A percentile compares a stretch with the other conserved stretches of the same genome.
phyloP scores from a whole-genome alignment of 2,797 vertebrate genomes.

The Bradypodion pumilum region DNA sequence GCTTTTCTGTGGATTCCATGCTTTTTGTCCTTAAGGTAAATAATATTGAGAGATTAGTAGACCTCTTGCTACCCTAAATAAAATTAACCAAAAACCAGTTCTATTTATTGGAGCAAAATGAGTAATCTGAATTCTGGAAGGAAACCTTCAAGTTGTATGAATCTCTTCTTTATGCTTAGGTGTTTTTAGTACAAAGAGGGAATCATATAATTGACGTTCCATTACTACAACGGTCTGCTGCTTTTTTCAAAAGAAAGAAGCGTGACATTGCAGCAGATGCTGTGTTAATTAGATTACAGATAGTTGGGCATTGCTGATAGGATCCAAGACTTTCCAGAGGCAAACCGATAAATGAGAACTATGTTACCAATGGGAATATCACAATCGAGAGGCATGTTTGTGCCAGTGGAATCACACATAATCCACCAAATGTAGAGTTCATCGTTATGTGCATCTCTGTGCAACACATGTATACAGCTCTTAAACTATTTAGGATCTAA shows the following conservation, averaged over 20 bases:
- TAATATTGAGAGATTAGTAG: background rate
- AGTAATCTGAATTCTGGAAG: constrained; percentile 6
- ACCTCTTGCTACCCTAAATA: background rate
- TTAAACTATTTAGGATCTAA: background rate
- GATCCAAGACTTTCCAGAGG: constrained; percentile 19
- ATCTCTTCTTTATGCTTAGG: constrained; percentile 4
- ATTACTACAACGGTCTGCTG: constrained; percentile 19
- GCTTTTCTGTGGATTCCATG: background rate
- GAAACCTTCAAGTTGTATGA: background rate
- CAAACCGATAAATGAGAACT: constrained; percentile 27
- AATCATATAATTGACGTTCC: constrained; percentile 5
- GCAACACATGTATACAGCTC: background rate
- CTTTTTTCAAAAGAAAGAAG: constrained; percentile 31
- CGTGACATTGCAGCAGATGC: constrained; percentile 31
- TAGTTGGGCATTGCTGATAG: constrained; percentile 12
- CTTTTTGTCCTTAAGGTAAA: background rate
- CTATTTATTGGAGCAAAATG: background rate
- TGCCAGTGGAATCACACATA: background rate
- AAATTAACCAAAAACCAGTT: background rate
- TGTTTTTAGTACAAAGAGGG: constrained; percentile 9
- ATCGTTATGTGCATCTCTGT: background rate
- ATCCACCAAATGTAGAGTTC: background rate
- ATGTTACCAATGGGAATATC: constrained; percentile 22
- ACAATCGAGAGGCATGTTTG: background rate
- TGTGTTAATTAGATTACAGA: constrained; percentile 38